phyloP scores from a whole-genome alignment of 2,888 invertebrate genomes.

The Pheosia tremula region DNA sequence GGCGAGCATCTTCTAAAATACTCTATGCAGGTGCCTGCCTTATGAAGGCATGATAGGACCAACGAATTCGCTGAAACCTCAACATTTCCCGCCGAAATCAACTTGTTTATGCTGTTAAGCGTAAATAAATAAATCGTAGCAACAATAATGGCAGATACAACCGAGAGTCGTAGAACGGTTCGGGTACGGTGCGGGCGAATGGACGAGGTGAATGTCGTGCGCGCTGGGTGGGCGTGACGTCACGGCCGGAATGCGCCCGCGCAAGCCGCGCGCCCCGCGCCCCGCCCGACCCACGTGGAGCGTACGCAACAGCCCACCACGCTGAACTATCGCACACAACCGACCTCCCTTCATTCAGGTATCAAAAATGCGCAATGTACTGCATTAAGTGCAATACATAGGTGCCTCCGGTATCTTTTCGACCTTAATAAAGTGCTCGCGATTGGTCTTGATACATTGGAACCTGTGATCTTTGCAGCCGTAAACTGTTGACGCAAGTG shows the following conservation, averaged over 20 bases:
- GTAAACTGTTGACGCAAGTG: slow-evolving; percentile 49
- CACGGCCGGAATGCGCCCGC: slow-evolving; percentile 81
- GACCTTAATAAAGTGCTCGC: background rate
- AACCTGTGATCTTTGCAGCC: background rate
- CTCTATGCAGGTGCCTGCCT: too few species aligned
- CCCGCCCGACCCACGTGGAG: slow-evolving; percentile 67
- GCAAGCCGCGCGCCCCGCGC: slow-evolving; percentile 50
- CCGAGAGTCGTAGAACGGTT: slow-evolving; percentile 54
- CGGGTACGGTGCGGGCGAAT: slow-evolving; percentile 52
- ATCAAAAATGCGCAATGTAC: slow-evolving; percentile 32
- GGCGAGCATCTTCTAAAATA: too few species aligned
- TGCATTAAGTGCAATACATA: background rate
- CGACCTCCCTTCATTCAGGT: slow-evolving; percentile 65
- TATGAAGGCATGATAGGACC: background rate
- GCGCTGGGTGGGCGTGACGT: slow-evolving; percentile 84
- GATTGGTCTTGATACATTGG: background rate
- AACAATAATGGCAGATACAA: slow-evolving; percentile 70
- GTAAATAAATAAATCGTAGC: slow-evolving; percentile 68
- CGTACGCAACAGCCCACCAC: slow-evolving; percentile 63
- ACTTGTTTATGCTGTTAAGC: slow-evolving; percentile 52
- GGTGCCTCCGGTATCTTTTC: background rate
- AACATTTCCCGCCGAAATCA: slow-evolving; percentile 46
- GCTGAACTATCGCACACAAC: slow-evolving; percentile 45
- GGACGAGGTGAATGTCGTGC: slow-evolving; percentile 77
- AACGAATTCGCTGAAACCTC: slow-evolving; percentile 38